Percentiles rank a stretch among this genome's conserved stretches.
Conservation (phyloP, 2,888 invertebrate species). For the Orchesellides sinensis region DNA sequence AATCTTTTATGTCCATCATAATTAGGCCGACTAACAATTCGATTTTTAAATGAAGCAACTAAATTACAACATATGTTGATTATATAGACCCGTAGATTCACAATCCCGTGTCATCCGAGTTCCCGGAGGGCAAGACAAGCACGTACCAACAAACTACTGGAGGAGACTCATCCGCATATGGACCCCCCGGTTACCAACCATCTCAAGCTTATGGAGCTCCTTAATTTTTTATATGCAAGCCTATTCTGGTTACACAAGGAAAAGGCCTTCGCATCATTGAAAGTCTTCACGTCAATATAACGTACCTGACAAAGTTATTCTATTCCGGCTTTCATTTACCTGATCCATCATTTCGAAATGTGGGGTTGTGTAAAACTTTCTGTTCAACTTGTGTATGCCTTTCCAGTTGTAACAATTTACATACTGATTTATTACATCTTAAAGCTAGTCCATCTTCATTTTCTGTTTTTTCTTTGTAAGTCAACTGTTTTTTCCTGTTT, state of each 20-base stretch:
- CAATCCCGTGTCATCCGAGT: slow-evolving; percentile 58
- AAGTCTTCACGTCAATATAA: no score
- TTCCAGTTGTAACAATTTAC: no score
- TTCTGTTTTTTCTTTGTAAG: no score
- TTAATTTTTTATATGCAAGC: background rate
- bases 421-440: no score
- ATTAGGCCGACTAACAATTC: no score
- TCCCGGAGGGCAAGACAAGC: slow-evolving; percentile 55
- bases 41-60: background rate
- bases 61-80: background rate
- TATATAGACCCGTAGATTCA: slow-evolving; percentile 35
- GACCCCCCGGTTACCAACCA: slow-evolving; percentile 38
- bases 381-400: no score
- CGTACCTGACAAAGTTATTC: no score
- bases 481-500: no score
- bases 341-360: background rate
- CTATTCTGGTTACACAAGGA: background rate
- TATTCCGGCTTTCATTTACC: no score
- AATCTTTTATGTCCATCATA: background rate
- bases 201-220: slow-evolving; percentile 39
- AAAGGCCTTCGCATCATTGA: no score
- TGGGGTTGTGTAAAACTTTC: no score
- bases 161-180: slow-evolving; percentile 24
- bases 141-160: slow-evolving; percentile 21
- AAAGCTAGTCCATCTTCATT: no score